phyloP scores from a whole-genome alignment of 2,113 vertebrate species.

The Protomyctophum bolini region DNA sequence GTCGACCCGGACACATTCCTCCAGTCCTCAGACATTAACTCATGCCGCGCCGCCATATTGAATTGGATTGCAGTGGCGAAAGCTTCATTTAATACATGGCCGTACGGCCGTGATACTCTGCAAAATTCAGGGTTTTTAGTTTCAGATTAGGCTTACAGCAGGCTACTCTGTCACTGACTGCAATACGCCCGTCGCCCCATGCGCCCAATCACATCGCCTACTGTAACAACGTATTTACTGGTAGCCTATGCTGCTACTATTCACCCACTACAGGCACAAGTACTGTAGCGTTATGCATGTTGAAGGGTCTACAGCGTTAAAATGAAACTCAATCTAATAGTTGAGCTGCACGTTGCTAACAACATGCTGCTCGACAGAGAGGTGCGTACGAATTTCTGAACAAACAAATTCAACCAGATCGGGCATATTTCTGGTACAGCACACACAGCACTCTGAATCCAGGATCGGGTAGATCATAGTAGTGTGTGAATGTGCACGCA shows the following conservation, averaged over 20 bases:
- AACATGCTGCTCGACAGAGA: neutral
- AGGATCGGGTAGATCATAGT: slow-evolving; percentile 1
- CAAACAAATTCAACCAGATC: slow-evolving; percentile 49
- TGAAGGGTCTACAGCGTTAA: slow-evolving; percentile 1
- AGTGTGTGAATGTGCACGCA: slow-evolving; percentile 12
- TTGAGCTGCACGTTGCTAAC: slow-evolving; percentile 25
- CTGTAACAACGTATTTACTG: neutral
- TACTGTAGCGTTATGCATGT: neutral
- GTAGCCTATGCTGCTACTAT: too few species aligned
- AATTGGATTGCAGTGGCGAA: slow-evolving; percentile 39
- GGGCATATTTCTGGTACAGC: slow-evolving; percentile 42
- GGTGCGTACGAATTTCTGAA: slow-evolving; percentile 32
- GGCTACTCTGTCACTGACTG: neutral
- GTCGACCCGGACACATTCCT: slow-evolving; percentile 73
- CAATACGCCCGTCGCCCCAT: neutral
- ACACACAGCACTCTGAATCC: slow-evolving; percentile 31
- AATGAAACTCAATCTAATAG: slow-evolving; percentile 20
- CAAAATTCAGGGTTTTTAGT: too few species aligned
- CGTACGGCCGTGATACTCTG: too few species aligned
- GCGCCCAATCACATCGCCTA: slow-evolving; percentile 5
- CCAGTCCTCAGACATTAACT: slow-evolving; percentile 67
- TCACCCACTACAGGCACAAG: slow-evolving; percentile 4
- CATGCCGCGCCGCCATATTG: slow-evolving; percentile 43
- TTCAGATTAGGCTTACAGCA: too few species aligned
- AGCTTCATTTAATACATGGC: neutral